A percentile compares a stretch with the other conserved stretches of the same genome.
Evolutionary conservation across 2,888 invertebrate genomes (phyloP).

Genomic region (Brenthis ino): DNA sequence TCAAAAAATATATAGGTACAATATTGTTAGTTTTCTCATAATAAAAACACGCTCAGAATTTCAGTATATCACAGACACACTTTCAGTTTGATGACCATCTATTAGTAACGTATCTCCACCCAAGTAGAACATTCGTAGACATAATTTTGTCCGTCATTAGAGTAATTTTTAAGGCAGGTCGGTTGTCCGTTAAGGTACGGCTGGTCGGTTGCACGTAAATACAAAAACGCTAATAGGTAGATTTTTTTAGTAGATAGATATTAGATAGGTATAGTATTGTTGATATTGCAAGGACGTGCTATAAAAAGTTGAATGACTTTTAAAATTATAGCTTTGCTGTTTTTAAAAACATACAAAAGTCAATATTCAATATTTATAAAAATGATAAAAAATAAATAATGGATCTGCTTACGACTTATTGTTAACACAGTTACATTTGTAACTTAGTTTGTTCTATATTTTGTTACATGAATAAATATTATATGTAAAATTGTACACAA

Average conservation of each 20-base stretch:
- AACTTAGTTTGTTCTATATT: neutral
- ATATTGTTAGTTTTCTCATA: too few species aligned
- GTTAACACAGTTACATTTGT: neutral
- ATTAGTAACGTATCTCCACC: slow-evolving; percentile 6
- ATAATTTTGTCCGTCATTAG: slow-evolving; percentile 34
- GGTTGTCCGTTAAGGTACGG: slow-evolving; percentile 59
- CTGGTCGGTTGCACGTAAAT: slow-evolving; percentile 42
- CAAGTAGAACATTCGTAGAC: slow-evolving; percentile 9
- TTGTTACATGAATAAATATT: neutral
- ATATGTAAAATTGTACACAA: too few species aligned
- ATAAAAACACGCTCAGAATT: too few species aligned
- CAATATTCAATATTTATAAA: too few species aligned
- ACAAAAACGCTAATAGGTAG: neutral
- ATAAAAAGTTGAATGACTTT: slow-evolving; percentile 8
- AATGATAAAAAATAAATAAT: too few species aligned
- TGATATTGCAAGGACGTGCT: slow-evolving; percentile 60
- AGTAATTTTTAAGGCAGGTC: slow-evolving; percentile 54
- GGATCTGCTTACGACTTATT: too few species aligned
- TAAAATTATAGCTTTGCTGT: neutral
- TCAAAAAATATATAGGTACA: too few species aligned
- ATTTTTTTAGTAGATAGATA: neutral
- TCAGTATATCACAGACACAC: neutral
- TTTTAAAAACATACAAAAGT: too few species aligned
- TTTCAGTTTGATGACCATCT: neutral
- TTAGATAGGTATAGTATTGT: slow-evolving; percentile 31